Percentiles rank a stretch among this genome's conserved stretches.
These are phyloP conservation scores for Lacanobia wlatinum DNA, from an alignment of 2,888 invertebrate genomes.

Conservation along the genomic window DNA sequence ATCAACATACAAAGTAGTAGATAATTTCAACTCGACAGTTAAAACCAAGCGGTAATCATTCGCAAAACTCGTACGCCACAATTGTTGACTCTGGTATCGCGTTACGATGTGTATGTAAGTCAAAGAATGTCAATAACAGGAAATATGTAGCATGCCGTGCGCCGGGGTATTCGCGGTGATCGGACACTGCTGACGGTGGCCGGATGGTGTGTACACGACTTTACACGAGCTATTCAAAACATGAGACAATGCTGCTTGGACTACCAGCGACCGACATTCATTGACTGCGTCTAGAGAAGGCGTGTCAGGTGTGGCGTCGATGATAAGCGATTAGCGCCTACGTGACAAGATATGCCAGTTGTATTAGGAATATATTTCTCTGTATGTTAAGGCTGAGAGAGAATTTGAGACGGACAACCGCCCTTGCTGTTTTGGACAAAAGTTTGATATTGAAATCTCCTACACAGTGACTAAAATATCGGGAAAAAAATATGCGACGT, in stretches of 20 bases:
- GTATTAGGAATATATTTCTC: background rate
- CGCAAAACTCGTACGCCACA: slow-evolving; percentile 11
- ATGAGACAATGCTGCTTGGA: slow-evolving; percentile 64
- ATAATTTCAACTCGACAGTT: background rate
- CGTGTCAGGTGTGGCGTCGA: slow-evolving; percentile 7
- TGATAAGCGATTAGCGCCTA: slow-evolving; percentile 28
- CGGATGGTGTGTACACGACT: slow-evolving; percentile 27
- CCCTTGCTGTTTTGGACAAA: too few relatives aligned
- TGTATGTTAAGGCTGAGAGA: too few relatives aligned
- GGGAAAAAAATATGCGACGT: too few relatives aligned
- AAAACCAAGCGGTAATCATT: slow-evolving; percentile 11
- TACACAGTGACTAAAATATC: too few relatives aligned
- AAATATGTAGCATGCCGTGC: slow-evolving; percentile 47
- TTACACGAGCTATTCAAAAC: slow-evolving; percentile 61
- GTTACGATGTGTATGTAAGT: slow-evolving; percentile 31
- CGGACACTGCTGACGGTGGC: slow-evolving; percentile 46
- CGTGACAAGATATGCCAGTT: background rate
- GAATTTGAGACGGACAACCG: too few relatives aligned
- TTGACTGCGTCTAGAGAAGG: slow-evolving; percentile 41
- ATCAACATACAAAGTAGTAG: background rate
- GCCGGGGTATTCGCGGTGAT: too few relatives aligned
- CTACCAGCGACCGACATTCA: slow-evolving; percentile 62
- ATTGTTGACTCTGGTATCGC: slow-evolving; percentile 13
- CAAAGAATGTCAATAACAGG: slow-evolving; percentile 60
- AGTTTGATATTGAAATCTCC: too few relatives aligned